Evolutionary conservation across 2,888 invertebrate species (phyloP), one percentile per base, ranked within the genome.

Genomic region (Enchytraeus crypticus): DNA sequence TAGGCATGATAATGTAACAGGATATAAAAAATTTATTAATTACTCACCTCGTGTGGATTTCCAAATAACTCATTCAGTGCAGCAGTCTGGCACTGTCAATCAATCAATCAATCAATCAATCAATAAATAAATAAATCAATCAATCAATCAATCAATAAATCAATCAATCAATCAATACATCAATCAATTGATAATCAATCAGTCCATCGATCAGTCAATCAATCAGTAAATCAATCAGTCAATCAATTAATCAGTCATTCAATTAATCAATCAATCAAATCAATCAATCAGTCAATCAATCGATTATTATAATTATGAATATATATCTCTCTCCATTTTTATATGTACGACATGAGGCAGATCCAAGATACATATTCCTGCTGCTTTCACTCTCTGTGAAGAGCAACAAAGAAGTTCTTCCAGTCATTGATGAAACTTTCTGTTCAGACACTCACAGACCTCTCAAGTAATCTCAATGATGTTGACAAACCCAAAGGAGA

Each of bases 1-100:
- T n/a, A n/a, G n/a, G n/a, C n/a, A n/a, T n/a, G n/a, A n/a, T n/a
- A n/a, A n/a, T n/a, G n/a, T n/a, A n/a, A n/a, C 33, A 18, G 30
- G 21, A 49, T 11, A 49, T 11, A 49, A 8, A 49, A 3, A 32
- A 14, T 32, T 14, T 18, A 14, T 18, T 18, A 1, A 5, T 8
- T 1, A 2, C 65, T 62, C 67, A 76, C 78, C 72, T 92, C 91
- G 76, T 74, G 70, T n/a, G 74, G 73, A 59, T 93, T 92, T 60
- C 92, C 93, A 80, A 96, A 90, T 71, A 98, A 81, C 83, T 98
- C 98, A 80, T 97, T 96, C 72, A 97, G 83, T 38, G 97, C 97
- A 65, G 97, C 98, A 71, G 91, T 87, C 82, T 97, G 96, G 81
- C 97, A 98, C 93, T 95, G 80, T 18, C 82, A 80, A 43, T 47